Evolutionary conservation across 1,140 invertebrate genomes (phyloP).

Genomic region (Popillia japonica): DNA sequence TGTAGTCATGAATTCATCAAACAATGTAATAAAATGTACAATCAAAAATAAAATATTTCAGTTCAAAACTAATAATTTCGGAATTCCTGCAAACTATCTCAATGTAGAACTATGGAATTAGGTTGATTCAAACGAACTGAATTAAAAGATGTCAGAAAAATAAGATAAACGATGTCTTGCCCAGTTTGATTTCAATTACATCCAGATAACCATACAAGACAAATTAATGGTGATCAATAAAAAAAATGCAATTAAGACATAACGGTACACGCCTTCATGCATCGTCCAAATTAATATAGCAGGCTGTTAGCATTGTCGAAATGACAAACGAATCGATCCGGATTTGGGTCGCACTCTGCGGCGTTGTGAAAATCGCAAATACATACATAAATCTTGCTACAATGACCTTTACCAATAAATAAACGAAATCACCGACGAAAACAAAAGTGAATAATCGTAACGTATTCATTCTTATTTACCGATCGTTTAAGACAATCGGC

Average conservation of each 20-base stretch:
- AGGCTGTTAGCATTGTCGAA: neutral
- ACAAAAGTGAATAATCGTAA: neutral
- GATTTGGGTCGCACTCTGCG: neutral
- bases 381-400: neutral
- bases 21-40: too few species aligned
- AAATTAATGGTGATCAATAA: too few species aligned
- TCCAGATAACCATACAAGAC: too few species aligned
- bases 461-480: neutral
- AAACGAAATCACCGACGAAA: constrained; percentile 17
- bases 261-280: neutral
- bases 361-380: constrained; percentile 1
- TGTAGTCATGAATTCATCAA: too few species aligned
- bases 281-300: neutral
- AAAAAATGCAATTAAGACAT: neutral
- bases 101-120: too few species aligned
- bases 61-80: too few species aligned
- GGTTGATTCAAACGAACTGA: too few species aligned
- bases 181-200: too few species aligned
- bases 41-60: too few species aligned
- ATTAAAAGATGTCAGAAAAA: too few species aligned
- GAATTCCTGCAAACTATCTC: too few species aligned
- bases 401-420: constrained; percentile 28
- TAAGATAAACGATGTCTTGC: too few species aligned
- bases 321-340: neutral
- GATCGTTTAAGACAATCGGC: constrained; percentile 2